Evolutionary conservation across 2,113 vertebrate species (phyloP).

Genomic region (Anolis sagrei): DNA sequence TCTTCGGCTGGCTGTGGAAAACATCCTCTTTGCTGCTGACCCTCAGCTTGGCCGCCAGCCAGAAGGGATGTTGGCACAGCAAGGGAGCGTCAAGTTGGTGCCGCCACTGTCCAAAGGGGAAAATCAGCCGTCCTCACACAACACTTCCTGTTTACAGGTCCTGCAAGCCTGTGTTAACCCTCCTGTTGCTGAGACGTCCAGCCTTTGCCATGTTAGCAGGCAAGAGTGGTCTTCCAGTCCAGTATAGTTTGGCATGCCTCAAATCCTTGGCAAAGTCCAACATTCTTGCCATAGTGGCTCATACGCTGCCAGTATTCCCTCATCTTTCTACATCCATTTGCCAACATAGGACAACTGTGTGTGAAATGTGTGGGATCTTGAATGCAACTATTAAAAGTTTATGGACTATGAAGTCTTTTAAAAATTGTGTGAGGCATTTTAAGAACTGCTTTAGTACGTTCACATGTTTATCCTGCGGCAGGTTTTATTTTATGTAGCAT

Average conservation of each 20-base stretch:
- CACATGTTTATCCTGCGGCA: no score
- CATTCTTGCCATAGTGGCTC: not conserved
- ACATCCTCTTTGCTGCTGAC: constrained; percentile 31
- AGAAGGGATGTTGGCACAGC: constrained; percentile 31
- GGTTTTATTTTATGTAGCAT: no score
- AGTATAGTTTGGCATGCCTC: constrained; percentile 3
- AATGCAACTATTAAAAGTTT: no score
- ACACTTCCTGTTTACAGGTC: constrained; percentile 29
- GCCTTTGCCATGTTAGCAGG: no score
- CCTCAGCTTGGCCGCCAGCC: constrained; percentile 16
- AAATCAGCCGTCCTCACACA: constrained; percentile 20
- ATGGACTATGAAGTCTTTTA: no score
- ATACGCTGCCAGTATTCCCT: not conserved
- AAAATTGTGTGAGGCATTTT: no score
- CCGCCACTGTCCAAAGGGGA: constrained; percentile 9
- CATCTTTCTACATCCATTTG: not conserved
- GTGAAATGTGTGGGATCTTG: no score
- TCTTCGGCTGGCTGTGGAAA: constrained; percentile 12
- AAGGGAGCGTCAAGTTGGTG: constrained; percentile 38
- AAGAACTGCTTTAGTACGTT: no score
- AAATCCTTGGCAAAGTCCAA: not conserved
- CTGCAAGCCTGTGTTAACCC: not conserved
- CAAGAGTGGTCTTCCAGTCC: no score
- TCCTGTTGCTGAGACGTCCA: no score
- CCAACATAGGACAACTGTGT: no score